These are phyloP conservation scores for Rutpela maculata DNA, from an alignment of 2,888 invertebrate species.

Conservation along the genomic window DNA sequence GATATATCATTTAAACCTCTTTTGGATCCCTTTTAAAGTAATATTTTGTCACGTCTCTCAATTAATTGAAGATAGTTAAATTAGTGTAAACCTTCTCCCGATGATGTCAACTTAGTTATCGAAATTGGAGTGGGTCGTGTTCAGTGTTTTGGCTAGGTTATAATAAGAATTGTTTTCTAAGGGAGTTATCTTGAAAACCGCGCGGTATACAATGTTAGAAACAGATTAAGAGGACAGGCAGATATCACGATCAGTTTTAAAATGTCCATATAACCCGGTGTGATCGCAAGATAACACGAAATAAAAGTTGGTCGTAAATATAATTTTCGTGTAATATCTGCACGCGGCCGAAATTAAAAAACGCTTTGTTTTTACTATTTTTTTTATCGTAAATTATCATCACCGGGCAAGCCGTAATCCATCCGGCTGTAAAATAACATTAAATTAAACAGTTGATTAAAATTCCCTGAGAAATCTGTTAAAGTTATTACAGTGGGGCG, in stretches of 20 bases:
- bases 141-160: too few relatives aligned
- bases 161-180: too few relatives aligned
- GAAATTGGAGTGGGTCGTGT: too few relatives aligned
- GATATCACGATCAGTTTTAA: not conserved
- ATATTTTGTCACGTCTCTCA: too few relatives aligned
- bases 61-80: too few relatives aligned
- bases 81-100: too few relatives aligned
- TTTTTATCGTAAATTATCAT: conserved; percentile 5
- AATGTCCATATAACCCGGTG: not conserved
- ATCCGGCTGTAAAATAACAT: conserved; percentile 18
- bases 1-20: too few relatives aligned
- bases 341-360: not conserved
- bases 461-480: conserved; percentile 47
- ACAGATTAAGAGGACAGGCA: too few relatives aligned
- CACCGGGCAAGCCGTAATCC: not conserved
- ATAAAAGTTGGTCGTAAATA: not conserved
- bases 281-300: not conserved
- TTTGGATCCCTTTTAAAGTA: too few relatives aligned
- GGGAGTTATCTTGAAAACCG: too few relatives aligned
- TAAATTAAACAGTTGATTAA: conserved; percentile 49
- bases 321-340: not conserved
- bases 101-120: too few relatives aligned
- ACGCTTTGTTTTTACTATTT: not conserved
- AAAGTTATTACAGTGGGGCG: conserved; percentile 51
- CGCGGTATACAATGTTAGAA: too few relatives aligned